Evolutionary conservation across 2,797 vertebrate species (phyloP).

Genomic region (Mormyrus hasselquistii): DNA sequence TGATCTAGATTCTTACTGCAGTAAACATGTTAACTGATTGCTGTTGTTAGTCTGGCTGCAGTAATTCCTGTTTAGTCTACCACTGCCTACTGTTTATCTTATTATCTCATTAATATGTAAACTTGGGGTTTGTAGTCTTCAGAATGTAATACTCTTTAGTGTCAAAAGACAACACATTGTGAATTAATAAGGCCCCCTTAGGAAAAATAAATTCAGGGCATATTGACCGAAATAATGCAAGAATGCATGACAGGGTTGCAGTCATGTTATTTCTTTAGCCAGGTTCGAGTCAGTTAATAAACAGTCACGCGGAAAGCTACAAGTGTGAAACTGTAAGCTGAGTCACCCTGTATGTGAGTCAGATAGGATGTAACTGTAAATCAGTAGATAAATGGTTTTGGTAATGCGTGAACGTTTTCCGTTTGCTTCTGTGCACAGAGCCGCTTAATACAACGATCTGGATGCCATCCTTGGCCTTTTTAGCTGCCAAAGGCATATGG

Average conservation of each 20-base stretch:
- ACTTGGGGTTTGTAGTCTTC: not conserved
- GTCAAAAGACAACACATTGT: not conserved
- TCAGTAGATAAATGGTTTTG: not conserved
- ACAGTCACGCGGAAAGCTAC: not conserved
- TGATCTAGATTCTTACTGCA: not conserved
- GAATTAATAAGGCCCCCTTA: not conserved
- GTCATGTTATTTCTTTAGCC: not conserved
- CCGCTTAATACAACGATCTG: not conserved
- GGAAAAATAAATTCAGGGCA: not conserved
- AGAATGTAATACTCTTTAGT: not conserved
- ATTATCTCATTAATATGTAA: not conserved
- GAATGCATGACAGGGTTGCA: not conserved
- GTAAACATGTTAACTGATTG: not conserved
- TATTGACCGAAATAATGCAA: not conserved
- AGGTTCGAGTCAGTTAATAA: not conserved
- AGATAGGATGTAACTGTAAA: not conserved
- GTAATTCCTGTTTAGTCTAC: not conserved
- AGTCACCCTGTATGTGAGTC: not conserved
- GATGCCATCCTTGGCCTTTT: not conserved
- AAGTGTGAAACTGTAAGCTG: slow-evolving; percentile 3
- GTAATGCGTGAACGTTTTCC: not conserved
- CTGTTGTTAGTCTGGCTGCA: not conserved
- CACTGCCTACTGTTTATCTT: not conserved
- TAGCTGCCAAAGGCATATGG: not conserved
- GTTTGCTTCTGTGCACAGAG: not conserved